Evolutionary conservation across 1,140 invertebrate species (phyloP).

Genomic region (Ganaspis sp.): DNA sequence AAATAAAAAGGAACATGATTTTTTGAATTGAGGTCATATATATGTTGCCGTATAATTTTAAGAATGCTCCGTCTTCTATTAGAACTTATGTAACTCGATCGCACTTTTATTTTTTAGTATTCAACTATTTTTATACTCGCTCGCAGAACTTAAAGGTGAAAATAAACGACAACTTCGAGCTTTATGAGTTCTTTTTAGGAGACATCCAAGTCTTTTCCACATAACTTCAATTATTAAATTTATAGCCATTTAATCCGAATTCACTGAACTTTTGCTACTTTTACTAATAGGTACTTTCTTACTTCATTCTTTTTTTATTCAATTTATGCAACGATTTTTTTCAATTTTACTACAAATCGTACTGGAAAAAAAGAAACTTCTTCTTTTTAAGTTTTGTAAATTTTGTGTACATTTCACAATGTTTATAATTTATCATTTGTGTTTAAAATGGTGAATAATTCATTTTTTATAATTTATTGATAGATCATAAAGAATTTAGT

Average conservation of each 20-base stretch:
- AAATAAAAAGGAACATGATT: not conserved
- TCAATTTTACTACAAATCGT: too few relatives aligned
- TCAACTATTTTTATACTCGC: constrained; percentile 10
- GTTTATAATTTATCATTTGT: too few relatives aligned
- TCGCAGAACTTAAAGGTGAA: constrained; percentile 8
- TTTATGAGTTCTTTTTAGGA: constrained; percentile 10
- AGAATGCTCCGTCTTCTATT: constrained; percentile 40
- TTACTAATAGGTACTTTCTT: not conserved
- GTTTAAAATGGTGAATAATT: too few relatives aligned
- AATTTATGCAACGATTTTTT: too few relatives aligned
- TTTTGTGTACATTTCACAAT: too few relatives aligned
- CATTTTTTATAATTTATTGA: too few relatives aligned
- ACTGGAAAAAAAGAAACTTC: too few relatives aligned
- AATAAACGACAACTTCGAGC: constrained; percentile 4
- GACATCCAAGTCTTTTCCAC: not conserved
- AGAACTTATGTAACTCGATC: constrained; percentile 33
- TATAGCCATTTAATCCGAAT: not conserved
- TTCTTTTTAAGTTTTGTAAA: too few relatives aligned
- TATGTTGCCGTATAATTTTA: not conserved
- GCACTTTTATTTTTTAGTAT: constrained; percentile 10
- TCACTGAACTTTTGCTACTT: constrained; percentile 2
- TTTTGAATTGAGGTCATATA: not conserved
- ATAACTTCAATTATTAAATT: not conserved
- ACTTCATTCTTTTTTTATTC: not conserved
- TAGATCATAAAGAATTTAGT: too few relatives aligned